A percentile compares a stretch with the other conserved stretches of the same genome.
phyloP scores from a whole-genome alignment of 1,140 invertebrate species.

The Metaphire vulgaris region DNA sequence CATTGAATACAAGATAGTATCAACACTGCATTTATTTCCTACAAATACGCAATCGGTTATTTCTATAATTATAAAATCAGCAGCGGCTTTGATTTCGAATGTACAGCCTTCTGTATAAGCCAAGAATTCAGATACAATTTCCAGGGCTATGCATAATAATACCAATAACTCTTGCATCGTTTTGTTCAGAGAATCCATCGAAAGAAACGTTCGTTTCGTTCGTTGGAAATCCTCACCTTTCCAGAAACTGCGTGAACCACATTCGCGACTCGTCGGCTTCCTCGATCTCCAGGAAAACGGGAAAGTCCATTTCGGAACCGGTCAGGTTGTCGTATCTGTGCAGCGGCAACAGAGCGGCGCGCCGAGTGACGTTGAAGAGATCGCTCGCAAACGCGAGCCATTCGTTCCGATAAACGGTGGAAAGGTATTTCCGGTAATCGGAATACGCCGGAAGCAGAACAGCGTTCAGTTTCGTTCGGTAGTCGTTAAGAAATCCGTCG shows the following conservation, averaged over 20 bases:
- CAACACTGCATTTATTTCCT: too few relatives aligned
- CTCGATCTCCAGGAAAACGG: neutral
- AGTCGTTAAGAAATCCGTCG: neutral
- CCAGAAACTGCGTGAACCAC: neutral
- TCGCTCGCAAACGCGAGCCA: neutral
- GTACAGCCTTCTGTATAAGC: too few relatives aligned
- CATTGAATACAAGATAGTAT: too few relatives aligned
- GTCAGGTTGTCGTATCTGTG: neutral
- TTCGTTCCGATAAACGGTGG: neutral
- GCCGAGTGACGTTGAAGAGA: neutral
- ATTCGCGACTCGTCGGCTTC: neutral
- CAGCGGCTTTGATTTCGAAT: too few relatives aligned
- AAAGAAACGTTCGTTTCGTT: too few relatives aligned
- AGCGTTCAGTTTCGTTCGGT: neutral
- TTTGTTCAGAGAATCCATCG: too few relatives aligned
- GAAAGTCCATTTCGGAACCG: neutral
- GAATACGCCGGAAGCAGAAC: neutral
- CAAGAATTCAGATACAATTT: too few relatives aligned
- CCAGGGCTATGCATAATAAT: too few relatives aligned
- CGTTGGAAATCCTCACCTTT: neutral
- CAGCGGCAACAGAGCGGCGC: neutral
- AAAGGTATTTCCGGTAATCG: neutral
- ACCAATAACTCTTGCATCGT: too few relatives aligned
- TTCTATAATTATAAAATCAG: too few relatives aligned
- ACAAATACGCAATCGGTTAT: too few relatives aligned